phyloP scores from a whole-genome alignment of 2,113 vertebrate genomes.

The Conger conger region DNA sequence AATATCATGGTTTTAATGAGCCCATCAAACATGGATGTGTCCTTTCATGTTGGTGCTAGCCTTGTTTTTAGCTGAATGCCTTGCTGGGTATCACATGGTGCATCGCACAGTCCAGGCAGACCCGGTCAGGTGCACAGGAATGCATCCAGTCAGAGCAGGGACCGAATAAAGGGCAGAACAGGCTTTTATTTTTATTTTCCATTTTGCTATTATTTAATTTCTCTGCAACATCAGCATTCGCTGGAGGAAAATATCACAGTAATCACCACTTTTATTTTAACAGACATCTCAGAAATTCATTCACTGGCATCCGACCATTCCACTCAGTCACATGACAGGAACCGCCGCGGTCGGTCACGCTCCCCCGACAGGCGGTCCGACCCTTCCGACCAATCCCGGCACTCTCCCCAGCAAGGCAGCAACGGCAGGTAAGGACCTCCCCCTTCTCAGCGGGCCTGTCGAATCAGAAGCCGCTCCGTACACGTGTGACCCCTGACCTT shows the following conservation, averaged over 20 bases:
- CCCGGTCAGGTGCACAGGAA: background rate
- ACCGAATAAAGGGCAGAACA: background rate
- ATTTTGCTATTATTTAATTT: background rate
- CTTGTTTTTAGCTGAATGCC: background rate
- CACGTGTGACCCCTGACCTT: background rate
- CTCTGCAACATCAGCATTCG: slow-evolving; percentile 1
- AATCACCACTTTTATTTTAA: slow-evolving; percentile 60
- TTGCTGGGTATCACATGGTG: background rate
- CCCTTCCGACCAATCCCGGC: slow-evolving; percentile 92
- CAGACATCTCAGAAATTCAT: slow-evolving; percentile 99
- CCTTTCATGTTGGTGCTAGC: background rate
- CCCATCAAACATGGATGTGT: slow-evolving; percentile 11
- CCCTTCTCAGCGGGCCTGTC: background rate
- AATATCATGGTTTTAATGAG: slow-evolving; percentile 22
- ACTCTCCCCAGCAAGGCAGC: slow-evolving; percentile 94
- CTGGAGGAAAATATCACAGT: slow-evolving; percentile 19
- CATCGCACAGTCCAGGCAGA: background rate
- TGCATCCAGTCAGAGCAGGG: background rate
- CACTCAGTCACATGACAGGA: slow-evolving; percentile 90
- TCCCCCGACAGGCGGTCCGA: slow-evolving; percentile 95
- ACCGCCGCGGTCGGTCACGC: slow-evolving; percentile 86
- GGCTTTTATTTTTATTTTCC: background rate
- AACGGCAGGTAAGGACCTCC: slow-evolving; percentile 82
- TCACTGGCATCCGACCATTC: slow-evolving; percentile 98
- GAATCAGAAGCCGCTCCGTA: background rate